These are phyloP conservation scores for Taeniopygia guttata DNA, from an alignment of 2,797 vertebrate genomes.

Conservation along the genomic window DNA sequence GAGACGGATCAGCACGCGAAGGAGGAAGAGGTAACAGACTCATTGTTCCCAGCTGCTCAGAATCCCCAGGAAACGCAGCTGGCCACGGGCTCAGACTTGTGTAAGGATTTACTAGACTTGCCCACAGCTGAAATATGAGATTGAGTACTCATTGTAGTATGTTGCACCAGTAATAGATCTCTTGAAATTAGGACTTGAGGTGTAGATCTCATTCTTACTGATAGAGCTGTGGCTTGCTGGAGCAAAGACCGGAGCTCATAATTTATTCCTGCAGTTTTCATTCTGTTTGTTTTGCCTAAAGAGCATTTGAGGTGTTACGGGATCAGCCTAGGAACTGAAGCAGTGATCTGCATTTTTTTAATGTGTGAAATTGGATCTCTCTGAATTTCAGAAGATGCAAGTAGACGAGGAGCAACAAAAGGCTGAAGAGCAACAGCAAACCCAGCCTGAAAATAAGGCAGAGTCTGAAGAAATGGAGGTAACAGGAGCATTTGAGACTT, in stretches of 20 bases:
- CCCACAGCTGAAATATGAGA: neutral
- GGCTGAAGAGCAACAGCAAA: slow-evolving; percentile 77
- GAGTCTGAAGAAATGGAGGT: slow-evolving; percentile 98
- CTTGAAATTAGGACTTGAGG: neutral
- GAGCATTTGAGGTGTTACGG: neutral
- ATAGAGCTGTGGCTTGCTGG: neutral
- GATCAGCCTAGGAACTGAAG: neutral
- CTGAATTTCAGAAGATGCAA: slow-evolving; percentile 88
- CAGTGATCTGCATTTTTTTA: neutral
- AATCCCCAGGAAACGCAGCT: neutral
- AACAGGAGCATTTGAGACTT: neutral
- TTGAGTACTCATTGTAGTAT: neutral
- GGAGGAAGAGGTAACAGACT: slow-evolving; percentile 90
- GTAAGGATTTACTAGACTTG: neutral
- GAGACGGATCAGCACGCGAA: slow-evolving; percentile 87
- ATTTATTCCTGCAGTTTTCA: neutral
- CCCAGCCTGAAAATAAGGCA: slow-evolving; percentile 85
- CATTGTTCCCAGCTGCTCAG: neutral
- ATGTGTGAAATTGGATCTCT: neutral
- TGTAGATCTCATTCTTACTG: neutral
- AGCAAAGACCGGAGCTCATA: neutral
- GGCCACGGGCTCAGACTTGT: neutral
- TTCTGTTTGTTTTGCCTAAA: neutral
- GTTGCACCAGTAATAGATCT: neutral
- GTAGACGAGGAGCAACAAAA: slow-evolving; percentile 92